Percentiles rank a stretch among this genome's conserved stretches.
Conservation (phyloP, 1,140 invertebrate species). For the Bombus picipes region DNA sequence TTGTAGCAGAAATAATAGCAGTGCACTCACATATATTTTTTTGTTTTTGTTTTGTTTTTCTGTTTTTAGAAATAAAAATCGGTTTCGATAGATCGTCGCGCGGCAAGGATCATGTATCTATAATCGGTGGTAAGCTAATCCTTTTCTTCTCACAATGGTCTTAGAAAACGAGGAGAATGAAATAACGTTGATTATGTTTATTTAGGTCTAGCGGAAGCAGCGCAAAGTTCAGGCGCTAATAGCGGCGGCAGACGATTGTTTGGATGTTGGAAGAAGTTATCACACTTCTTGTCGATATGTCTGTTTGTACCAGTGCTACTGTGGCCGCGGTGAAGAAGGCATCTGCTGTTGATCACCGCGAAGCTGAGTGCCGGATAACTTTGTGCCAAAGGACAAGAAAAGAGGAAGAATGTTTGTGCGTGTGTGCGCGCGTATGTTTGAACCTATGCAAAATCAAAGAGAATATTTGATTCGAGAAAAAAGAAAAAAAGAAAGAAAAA, state of each 20-base stretch:
- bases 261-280: slow-evolving; percentile 42
- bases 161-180: neutral
- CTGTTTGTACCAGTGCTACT: slow-evolving; percentile 58
- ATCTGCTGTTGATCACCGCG: slow-evolving; percentile 50
- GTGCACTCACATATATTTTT: neutral
- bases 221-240: slow-evolving; percentile 62
- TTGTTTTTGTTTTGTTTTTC: too few species aligned
- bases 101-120: slow-evolving; percentile 73
- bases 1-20: neutral
- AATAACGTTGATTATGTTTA: slow-evolving; percentile 5
- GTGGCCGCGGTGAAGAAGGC: slow-evolving; percentile 67
- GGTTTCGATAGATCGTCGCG: slow-evolving; percentile 65
- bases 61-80: slow-evolving; percentile 72
- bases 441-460: slow-evolving; percentile 7
- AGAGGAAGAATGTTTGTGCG: slow-evolving; percentile 27
- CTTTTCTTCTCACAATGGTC: neutral
- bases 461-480: neutral
- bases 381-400: slow-evolving; percentile 68
- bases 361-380: slow-evolving; percentile 66
- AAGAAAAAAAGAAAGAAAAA: neutral
- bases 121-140: slow-evolving; percentile 71
- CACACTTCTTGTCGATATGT: slow-evolving; percentile 55
- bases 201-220: slow-evolving; percentile 62
- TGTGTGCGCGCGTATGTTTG: neutral
- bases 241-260: slow-evolving; percentile 14